A percentile compares a stretch with the other conserved stretches of the same genome.
phyloP scores from a whole-genome alignment of 2,113 vertebrate species.

The Nesospiza acunhae region DNA sequence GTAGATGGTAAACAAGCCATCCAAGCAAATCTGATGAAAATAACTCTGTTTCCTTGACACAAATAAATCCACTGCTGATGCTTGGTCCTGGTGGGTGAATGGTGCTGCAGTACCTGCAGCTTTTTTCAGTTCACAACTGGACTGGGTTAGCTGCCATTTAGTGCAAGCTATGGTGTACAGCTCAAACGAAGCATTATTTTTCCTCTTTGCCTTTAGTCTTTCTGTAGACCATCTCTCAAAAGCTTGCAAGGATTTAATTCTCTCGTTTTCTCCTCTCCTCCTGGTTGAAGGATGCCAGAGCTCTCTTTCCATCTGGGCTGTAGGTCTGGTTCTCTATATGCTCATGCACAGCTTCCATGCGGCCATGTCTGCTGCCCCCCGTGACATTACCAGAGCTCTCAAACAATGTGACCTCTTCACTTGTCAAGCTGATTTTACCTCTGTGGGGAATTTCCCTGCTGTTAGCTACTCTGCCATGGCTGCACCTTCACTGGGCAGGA shows the following conservation, averaged over 20 bases:
- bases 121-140: background rate
- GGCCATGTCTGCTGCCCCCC: conserved; percentile 95
- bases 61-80: background rate
- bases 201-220: conserved; percentile 97
- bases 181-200: conserved; percentile 72
- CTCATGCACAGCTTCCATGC: conserved; percentile 95
- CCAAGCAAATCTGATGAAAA: background rate
- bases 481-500: conserved; percentile 94
- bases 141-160: background rate
- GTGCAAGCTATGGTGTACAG: background rate
- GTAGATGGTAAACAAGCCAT: background rate
- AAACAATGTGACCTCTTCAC: conserved; percentile 90
- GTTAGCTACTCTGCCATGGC: conserved; percentile 97
- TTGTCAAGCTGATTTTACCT: conserved; percentile 96
- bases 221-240: conserved; percentile 94
- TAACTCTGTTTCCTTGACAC: background rate
- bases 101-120: conserved; percentile 47
- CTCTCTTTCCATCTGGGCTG: conserved; percentile 92
- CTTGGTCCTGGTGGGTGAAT: conserved; percentile 33
- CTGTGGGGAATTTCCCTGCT: conserved; percentile 94
- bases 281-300: conserved; percentile 94
- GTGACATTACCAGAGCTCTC: conserved; percentile 94
- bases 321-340: conserved; percentile 98
- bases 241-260: conserved; percentile 95
- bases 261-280: conserved; percentile 93